Conservation (phyloP, 1,140 invertebrate genomes). For the Hermetia illucens region DNA sequence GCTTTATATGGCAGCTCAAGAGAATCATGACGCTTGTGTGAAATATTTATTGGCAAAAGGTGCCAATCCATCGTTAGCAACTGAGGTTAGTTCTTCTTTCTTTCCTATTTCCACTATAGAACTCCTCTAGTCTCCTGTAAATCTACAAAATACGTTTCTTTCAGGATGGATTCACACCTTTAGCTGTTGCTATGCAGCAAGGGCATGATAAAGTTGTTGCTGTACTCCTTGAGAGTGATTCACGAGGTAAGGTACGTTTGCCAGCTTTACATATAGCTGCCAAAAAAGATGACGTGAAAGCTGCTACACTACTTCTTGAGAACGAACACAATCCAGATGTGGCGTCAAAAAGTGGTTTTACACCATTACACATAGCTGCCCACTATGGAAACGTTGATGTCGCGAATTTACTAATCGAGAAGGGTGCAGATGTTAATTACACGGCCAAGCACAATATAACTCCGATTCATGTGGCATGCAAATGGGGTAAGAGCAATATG, state of each 20-base stretch:
- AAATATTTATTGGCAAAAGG: constrained; percentile 82
- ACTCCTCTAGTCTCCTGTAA: neutral
- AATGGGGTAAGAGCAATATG: constrained; percentile 42
- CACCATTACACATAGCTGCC: constrained; percentile 93
- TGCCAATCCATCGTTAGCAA: constrained; percentile 91
- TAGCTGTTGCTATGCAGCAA: constrained; percentile 97
- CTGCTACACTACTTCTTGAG: constrained; percentile 78
- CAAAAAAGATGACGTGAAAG: constrained; percentile 97
- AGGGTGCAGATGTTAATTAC: constrained; percentile 91
- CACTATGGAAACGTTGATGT: constrained; percentile 98
- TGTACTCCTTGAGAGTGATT: constrained; percentile 89
- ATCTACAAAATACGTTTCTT: too few relatives aligned
- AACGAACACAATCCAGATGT: constrained; percentile 93
- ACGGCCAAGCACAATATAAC: constrained; percentile 90
- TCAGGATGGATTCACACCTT: constrained; percentile 93
- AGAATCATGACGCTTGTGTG: constrained; percentile 92
- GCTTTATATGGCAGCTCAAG: constrained; percentile 98
- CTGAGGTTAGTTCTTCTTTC: constrained; percentile 58
- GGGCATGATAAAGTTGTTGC: constrained; percentile 97
- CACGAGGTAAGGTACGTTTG: constrained; percentile 76
- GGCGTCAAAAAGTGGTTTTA: constrained; percentile 95
- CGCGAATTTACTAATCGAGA: constrained; percentile 75
- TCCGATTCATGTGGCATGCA: constrained; percentile 63
- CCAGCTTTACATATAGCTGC: constrained; percentile 96
- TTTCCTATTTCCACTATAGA: neutral